Evolutionary conservation across 2,113 vertebrate genomes (phyloP).

Genomic region (Glareola pratincola): DNA sequence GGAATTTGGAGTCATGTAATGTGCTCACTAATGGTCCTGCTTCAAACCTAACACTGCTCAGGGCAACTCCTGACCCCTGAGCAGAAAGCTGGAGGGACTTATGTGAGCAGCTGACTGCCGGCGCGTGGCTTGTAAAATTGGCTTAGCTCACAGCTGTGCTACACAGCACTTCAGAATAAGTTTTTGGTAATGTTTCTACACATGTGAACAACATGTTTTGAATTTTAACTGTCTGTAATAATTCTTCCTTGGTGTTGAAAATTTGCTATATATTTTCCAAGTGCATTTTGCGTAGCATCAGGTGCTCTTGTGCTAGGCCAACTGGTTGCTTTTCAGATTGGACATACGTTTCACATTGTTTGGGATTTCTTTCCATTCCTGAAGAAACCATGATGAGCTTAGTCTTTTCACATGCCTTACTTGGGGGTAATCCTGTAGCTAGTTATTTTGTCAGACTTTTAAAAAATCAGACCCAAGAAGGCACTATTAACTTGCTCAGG

Average conservation of each 20-base stretch:
- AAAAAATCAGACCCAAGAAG: not conserved
- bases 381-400: not conserved
- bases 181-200: not conserved
- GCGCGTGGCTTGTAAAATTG: not conserved
- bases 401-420: not conserved
- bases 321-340: not conserved
- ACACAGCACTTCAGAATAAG: not conserved
- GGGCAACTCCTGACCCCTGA: not conserved
- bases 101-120: not conserved
- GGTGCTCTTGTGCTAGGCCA: fast-evolving
- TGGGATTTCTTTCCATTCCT: not conserved
- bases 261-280: not conserved
- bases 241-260: not conserved
- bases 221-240: not conserved
- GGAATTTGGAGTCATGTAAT: not conserved
- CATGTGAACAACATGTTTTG: not conserved
- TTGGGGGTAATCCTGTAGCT: not conserved
- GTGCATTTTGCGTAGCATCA: not conserved
- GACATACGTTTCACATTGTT: not conserved
- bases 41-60: not conserved
- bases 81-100: not conserved
- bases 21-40: not conserved
- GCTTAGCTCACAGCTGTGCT: not conserved
- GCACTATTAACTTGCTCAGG: not conserved
- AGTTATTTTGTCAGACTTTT: not conserved